phyloP scores from a whole-genome alignment of 2,113 vertebrate species.

The Myiozetetes cayanensis region DNA sequence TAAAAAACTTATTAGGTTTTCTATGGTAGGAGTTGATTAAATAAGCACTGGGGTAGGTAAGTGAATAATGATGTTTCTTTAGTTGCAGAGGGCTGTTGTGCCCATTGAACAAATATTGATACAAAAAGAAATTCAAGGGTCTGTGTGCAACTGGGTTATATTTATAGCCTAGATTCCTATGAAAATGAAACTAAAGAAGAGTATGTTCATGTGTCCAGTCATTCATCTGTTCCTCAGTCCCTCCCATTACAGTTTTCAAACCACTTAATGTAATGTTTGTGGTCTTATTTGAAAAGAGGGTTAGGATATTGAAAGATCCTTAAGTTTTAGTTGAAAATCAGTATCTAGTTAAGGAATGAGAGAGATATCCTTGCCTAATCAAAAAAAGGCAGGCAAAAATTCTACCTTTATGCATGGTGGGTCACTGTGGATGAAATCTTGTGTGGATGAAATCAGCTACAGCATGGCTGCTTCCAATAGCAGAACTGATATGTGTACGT shows the following conservation, averaged over 20 bases:
- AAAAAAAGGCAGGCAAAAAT: background rate
- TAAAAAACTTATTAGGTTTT: background rate
- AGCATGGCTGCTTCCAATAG: background rate
- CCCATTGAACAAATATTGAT: background rate
- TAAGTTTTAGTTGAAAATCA: background rate
- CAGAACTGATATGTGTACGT: background rate
- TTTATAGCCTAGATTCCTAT: background rate
- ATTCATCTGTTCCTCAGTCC: background rate
- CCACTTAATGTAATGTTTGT: background rate
- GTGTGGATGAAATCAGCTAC: background rate
- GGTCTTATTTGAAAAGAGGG: background rate
- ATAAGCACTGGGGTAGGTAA: background rate
- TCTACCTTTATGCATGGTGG: rapidly evolving
- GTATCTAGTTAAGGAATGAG: background rate
- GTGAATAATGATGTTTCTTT: background rate
- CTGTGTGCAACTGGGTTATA: background rate
- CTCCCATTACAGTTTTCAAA: background rate
- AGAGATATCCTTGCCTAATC: background rate
- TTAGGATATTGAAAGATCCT: background rate
- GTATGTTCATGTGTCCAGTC: background rate
- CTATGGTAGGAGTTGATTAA: background rate
- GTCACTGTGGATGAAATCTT: background rate
- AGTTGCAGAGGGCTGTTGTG: background rate
- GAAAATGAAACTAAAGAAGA: background rate
- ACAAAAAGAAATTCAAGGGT: background rate